Base-by-base conservation (phyloP, 2,888 invertebrate genomes). In the Cosmopolites sordidus region DNA sequence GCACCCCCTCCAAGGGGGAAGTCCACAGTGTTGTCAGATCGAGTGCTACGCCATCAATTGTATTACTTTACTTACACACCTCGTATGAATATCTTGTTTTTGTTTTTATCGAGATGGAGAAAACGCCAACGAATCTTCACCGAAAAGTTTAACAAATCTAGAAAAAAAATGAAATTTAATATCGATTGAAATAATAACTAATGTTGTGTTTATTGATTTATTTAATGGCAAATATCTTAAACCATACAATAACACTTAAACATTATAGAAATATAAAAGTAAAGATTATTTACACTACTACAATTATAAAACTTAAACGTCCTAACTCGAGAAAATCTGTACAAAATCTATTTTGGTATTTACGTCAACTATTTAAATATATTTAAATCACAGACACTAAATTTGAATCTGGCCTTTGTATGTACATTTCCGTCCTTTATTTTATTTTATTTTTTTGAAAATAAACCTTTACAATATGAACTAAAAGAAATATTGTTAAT, bases 311-410 rank as follows among this genome's bases (percentile, higher is more conserved):
- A 71, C 66, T 65, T 66, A 67, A 69, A 63, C 64, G 65, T 67
- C 66, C 66, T 67, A 67, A 67, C 55, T 63, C 64, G 62, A 65
- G 62, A 66, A 67, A 67, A 68, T 65, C 64, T 64, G 66, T 64
- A 67, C 66, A 66, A 62, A 67, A 66, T 63, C 56, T 62, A 64
- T 64, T 69, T 68, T 71, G 66, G 67, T 67, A 67, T 66, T 47
- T 51, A 46, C 39, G 27, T 47, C 44, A 15, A 45, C 39, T 60
- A 56, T 58, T 60, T 56, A 56, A 39, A 48, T 54, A 48, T 69
- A 70, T 68, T 69, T 68, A 72, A 72, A 73, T 73, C 73, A 73
- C 73, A 73, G 73, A 72, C 70, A 72, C 70, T 70, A 72, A 72
- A 62, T 63, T 66, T 66, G 67, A 66, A 67, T 68, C 70, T 70